phyloP scores from a whole-genome alignment of 2,113 vertebrate species.

The Hoplias malabaricus region DNA sequence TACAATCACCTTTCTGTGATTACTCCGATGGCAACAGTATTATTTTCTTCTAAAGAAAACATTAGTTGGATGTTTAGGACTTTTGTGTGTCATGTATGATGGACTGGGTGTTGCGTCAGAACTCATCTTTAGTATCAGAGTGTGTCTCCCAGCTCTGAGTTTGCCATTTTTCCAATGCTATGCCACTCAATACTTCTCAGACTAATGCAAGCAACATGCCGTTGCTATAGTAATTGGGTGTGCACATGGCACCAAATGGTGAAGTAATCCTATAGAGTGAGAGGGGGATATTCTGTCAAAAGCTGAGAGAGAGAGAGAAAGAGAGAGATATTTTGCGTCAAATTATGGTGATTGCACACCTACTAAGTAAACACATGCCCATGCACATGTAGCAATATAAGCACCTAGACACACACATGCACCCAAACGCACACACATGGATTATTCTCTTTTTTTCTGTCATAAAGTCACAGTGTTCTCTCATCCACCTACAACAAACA shows the following conservation, averaged over 20 bases:
- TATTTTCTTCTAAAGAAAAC: too few relatives aligned
- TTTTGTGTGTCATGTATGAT: conserved; percentile 16
- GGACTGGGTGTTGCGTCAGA: conserved; percentile 22
- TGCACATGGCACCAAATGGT: conserved; percentile 69
- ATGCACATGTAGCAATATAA: conserved; percentile 47
- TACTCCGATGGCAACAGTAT: too few relatives aligned
- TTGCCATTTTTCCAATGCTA: conserved; percentile 34
- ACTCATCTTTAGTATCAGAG: conserved; percentile 27
- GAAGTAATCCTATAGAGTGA: conserved; percentile 69
- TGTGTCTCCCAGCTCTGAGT: not conserved
- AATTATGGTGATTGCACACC: conserved; percentile 24
- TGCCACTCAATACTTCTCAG: conserved; percentile 32
- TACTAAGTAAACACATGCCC: conserved; percentile 33
- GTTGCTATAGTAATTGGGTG: conserved; percentile 77
- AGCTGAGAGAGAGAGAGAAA: conserved; percentile 12
- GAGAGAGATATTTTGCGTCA: conserved; percentile 9
- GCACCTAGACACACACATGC: conserved; percentile 1
- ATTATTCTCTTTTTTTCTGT: conserved; percentile 45
- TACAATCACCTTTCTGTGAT: too few relatives aligned
- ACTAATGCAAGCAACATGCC: conserved; percentile 48
- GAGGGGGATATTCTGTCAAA: conserved; percentile 57
- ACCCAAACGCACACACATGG: conserved; percentile 32
- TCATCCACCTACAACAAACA: conserved; percentile 46
- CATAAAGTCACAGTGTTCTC: conserved; percentile 71
- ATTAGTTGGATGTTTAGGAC: too few relatives aligned